Conservation (phyloP, 2,113 vertebrate species). For the Ibidorhyncha struthersii region DNA sequence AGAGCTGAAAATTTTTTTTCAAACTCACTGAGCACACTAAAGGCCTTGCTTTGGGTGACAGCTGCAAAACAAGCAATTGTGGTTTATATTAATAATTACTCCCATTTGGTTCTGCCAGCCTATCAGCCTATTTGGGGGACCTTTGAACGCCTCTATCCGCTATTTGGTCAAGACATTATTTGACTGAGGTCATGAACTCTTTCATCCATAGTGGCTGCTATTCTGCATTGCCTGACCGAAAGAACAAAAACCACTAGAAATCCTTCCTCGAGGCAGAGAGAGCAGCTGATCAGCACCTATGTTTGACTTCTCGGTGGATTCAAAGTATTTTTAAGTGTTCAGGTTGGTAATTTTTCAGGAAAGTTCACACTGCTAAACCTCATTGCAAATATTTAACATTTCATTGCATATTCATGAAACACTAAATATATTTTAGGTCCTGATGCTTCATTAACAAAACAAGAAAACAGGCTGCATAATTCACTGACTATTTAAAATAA, state of each 20-base stretch:
- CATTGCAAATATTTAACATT: conserved; percentile 5
- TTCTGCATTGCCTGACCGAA: neutral
- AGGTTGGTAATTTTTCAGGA: neutral
- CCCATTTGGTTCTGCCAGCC: neutral
- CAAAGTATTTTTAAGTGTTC: conserved; percentile 4
- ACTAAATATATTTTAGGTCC: conserved; percentile 43
- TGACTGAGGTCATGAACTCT: conserved; percentile 6
- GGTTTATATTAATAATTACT: neutral
- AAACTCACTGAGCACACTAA: neutral
- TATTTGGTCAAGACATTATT: neutral
- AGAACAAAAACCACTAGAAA: neutral
- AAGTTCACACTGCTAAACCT: neutral
- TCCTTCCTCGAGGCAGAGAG: neutral
- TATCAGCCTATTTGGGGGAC: neutral
- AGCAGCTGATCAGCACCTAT: neutral
- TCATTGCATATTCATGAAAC: conserved; percentile 48
- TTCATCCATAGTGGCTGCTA: neutral
- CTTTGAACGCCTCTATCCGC: neutral
- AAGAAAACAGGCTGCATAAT: conserved; percentile 39
- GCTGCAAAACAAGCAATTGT: neutral
- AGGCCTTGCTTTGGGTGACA: neutral
- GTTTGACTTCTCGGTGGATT: neutral
- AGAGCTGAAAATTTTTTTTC: conserved; percentile 8
- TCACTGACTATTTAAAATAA: conserved; percentile 19
- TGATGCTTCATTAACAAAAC: conserved; percentile 55